phyloP scores from a whole-genome alignment of 2,888 invertebrate species.

The Agrypnus murinus region DNA sequence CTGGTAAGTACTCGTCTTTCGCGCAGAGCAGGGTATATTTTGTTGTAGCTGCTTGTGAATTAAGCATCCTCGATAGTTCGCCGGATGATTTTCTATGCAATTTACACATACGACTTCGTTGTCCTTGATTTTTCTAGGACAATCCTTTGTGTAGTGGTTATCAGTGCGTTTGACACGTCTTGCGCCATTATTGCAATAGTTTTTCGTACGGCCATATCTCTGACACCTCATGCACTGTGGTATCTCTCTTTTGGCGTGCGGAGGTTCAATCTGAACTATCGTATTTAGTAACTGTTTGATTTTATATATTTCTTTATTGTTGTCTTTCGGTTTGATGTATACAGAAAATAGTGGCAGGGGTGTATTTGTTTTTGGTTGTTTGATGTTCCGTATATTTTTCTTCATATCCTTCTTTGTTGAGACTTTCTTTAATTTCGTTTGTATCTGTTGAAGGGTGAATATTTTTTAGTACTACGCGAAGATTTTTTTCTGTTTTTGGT shows the following conservation, averaged over 20 bases:
- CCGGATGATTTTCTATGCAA: constrained; percentile 10
- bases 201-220: neutral
- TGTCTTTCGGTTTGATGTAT: neutral
- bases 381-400: too few relatives aligned
- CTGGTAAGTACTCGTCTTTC: too few relatives aligned
- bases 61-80: constrained; percentile 3
- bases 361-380: neutral
- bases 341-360: constrained; percentile 1
- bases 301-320: neutral
- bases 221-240: neutral
- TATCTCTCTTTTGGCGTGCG: constrained; percentile 2
- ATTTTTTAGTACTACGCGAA: constrained; percentile 9
- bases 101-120: too few relatives aligned
- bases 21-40: too few relatives aligned
- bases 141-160: constrained; percentile 19
- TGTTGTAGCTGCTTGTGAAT: constrained; percentile 7
- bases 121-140: constrained; percentile 16
- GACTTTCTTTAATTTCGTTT: neutral
- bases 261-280: neutral
- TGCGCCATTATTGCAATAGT: neutral
- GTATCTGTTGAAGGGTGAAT: neutral
- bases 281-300: neutral
- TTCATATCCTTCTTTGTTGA: constrained; percentile 1
- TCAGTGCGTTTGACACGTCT: constrained; percentile 11
- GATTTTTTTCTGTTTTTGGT: neutral